These are phyloP conservation scores for Pedicia rivosa DNA, from an alignment of 2,888 invertebrate genomes.

Conservation along the genomic window DNA sequence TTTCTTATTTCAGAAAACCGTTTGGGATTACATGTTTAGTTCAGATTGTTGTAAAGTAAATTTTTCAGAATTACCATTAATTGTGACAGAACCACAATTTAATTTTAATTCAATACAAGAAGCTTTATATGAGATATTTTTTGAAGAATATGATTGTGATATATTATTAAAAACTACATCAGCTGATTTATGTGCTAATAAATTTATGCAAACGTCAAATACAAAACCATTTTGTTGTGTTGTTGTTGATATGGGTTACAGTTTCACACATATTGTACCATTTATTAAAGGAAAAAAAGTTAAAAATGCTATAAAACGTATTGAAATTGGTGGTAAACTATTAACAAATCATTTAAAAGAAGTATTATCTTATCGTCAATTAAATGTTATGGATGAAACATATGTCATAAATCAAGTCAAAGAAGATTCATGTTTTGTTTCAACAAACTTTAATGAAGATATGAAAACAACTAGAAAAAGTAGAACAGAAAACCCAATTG, in stretches of 20 bases:
- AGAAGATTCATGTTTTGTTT: constrained; percentile 92
- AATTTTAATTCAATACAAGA: constrained; percentile 89
- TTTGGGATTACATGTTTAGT: constrained; percentile 92
- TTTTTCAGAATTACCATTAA: constrained; percentile 58
- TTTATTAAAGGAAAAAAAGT: constrained; percentile 65
- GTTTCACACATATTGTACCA: constrained; percentile 88
- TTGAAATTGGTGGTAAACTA: constrained; percentile 93
- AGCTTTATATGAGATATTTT: constrained; percentile 88
- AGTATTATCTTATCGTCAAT: constrained; percentile 84
- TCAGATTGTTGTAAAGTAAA: constrained; percentile 68
- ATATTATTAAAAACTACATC: constrained; percentile 66
- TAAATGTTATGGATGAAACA: constrained; percentile 98
- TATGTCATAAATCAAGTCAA: constrained; percentile 97
- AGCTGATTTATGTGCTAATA: constrained; percentile 53
- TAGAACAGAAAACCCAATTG: constrained; percentile 49
- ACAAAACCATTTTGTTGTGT: constrained; percentile 47
- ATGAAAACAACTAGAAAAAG: constrained; percentile 49
- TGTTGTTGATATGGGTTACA: constrained; percentile 88
- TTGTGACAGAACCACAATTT: constrained; percentile 87
- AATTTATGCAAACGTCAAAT: constrained; percentile 38
- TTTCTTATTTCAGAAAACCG: constrained; percentile 47
- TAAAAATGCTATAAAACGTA: constrained; percentile 54
- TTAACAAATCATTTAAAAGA: constrained; percentile 97
- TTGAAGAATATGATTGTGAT: constrained; percentile 91
- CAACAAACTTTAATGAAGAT: constrained; percentile 65